phyloP scores from a whole-genome alignment of 2,113 vertebrate genomes.

The Tricholaema leucomelas region DNA sequence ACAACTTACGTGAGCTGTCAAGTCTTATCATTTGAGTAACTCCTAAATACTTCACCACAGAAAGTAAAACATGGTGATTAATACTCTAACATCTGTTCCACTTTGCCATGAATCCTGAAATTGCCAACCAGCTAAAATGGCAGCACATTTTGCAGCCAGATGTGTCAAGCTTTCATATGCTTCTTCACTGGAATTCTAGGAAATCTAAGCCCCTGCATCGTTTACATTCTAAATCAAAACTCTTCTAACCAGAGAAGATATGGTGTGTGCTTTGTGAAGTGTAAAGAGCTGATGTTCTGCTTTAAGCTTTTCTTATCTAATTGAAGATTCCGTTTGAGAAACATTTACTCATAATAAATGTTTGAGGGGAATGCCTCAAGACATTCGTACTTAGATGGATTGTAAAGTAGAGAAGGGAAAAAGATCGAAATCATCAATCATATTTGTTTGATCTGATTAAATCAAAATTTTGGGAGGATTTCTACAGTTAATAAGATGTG shows the following conservation, averaged over 20 bases:
- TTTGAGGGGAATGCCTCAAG: not conserved
- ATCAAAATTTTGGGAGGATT: not conserved
- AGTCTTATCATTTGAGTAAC: not conserved
- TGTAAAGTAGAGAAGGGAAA: not conserved
- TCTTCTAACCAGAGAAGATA: not conserved
- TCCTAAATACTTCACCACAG: slow-evolving; percentile 31
- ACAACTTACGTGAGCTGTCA: slow-evolving; percentile 31
- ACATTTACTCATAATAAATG: not conserved
- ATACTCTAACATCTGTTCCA: slow-evolving; percentile 39
- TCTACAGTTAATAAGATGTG: not conserved
- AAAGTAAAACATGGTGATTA: slow-evolving; percentile 32
- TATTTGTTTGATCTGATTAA: not conserved
- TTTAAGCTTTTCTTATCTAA: not conserved
- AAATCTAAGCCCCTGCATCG: not conserved
- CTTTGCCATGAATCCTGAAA: not conserved
- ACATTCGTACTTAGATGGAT: not conserved
- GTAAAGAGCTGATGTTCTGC: not conserved
- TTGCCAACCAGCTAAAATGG: slow-evolving; percentile 10
- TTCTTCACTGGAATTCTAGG: not conserved
- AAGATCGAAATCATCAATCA: not conserved
- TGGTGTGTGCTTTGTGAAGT: not conserved
- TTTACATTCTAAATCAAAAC: not conserved
- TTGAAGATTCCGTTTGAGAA: slow-evolving; percentile 2
- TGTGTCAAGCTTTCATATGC: slow-evolving; percentile 2
- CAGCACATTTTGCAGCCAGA: slow-evolving; percentile 25